Base-by-base conservation (phyloP, 2,797 vertebrate species). In the Enteromius afrohamiltoni region DNA sequence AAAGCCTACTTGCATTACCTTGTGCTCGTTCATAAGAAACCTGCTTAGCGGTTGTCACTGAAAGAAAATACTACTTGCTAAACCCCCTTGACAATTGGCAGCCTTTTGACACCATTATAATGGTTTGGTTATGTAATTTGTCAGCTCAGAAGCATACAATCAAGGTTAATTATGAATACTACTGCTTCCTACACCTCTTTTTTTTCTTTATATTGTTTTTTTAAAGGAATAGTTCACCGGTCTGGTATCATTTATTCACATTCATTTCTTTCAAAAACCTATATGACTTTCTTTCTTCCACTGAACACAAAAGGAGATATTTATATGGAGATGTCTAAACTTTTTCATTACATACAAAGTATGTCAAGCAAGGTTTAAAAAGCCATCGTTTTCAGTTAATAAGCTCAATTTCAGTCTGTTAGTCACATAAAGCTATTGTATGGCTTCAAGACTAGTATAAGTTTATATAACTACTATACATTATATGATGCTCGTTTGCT, bases 91-190 rank as follows among this genome's bases (percentile, higher is more conserved):
- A 74, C 45, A 53, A 40, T 3, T 62, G 80, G 19, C 45, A 79
- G 62, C 40, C 31, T 78, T 78, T 78, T 60, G 53, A 76, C 34
- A 76, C 14, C 2, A 1, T 47, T 31, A 34, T n/a, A 65, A 64
- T 47, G 31, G 40, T 49, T n/a, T 65, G 6, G 42, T 64, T 78
- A 65, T 65, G 23, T 47, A 47, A 60, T 76, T 31, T 77, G 34
- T 60, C 51, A 80, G 68, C 67, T 58, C 67, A 71, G 49, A 70
- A 79, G 77, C 51, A 13, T 49, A 58, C 5, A 55, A 53, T 58
- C 51, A 70, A 60, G 79, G 37, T 45, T 71, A 80, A 80, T 80
- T 58, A 42, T 13, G 37, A 42, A 42, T n/a, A 58, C 34, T 45
- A 7, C 6, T 31, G 16, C 79, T 42, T 45, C 23, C 23, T 45